Base-by-base conservation (phyloP, 2,113 vertebrate genomes). In the Garra rufa region DNA sequence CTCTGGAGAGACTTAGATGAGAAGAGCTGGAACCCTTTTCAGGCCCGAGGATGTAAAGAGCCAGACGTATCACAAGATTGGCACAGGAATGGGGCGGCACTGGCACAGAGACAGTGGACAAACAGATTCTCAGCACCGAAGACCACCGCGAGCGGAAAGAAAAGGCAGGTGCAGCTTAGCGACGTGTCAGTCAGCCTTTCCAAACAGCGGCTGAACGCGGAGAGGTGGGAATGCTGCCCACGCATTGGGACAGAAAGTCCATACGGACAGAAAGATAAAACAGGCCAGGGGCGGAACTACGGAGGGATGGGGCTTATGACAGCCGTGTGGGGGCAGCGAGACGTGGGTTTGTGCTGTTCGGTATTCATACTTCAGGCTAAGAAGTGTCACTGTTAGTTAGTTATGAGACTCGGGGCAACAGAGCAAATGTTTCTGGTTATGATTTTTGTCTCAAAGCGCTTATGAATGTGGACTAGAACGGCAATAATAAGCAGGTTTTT, bases 121-220 rank as follows among this genome's bases (percentile, higher is more conserved):
- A 84, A 85, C 84, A 73, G 76, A 63, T 48, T 65, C 83, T n/a
- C 21, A n/a, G 76, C 41, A 44, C 75, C 26, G 52, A 76, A 57
- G 76, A 83, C 84, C 87, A 84, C 70, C 69, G 48, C 63, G 24
- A 83, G 74, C n/a, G 30, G 65, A 30, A 57, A 73, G 74, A 83
- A 82, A 82, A 85, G 48, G 74, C 85, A 85, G 85, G 83, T 82
- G 83, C 74, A 50, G 79, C 80, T 88, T 84, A 84, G 85, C 30
- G n/a, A 55, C 63, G 59, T 86, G 85, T 85, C 78, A 86, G 57
- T 88, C 82, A 81, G 71, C 30, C 50, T 86, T 86, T 52, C 73
- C 44, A 28, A 73, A 78, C 75, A 38, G 78, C 11, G 24, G 59
- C 76, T 19, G 65, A 59, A 79, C 24, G 77, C 14, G 4, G 41